Evolutionary conservation across 2,113 vertebrate genomes (phyloP).

Genomic region (Puntigrus tetrazona): DNA sequence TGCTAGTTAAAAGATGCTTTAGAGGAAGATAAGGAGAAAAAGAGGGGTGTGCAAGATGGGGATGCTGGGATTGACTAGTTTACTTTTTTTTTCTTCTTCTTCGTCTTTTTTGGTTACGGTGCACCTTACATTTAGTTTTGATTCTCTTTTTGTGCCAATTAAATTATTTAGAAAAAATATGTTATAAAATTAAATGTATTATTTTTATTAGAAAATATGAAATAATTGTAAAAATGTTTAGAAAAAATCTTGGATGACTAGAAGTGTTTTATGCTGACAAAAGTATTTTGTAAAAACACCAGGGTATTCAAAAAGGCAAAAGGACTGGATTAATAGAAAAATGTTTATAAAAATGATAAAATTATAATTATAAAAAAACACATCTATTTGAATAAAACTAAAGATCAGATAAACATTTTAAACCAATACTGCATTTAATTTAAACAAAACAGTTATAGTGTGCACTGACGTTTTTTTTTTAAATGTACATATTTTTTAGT

Average conservation of each 20-base stretch:
- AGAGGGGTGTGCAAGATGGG: neutral
- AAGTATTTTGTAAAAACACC: neutral
- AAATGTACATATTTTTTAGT: neutral
- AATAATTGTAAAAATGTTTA: neutral
- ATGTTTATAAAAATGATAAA: neutral
- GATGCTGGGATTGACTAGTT: neutral
- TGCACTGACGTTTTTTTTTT: neutral
- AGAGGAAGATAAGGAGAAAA: neutral
- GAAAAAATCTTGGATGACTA: neutral
- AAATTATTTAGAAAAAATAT: neutral
- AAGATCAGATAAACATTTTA: neutral
- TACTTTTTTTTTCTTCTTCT: neutral
- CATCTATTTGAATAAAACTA: neutral
- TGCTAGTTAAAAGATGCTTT: slow-evolving; percentile 34
- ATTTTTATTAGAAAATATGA: no score
- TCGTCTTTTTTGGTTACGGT: neutral
- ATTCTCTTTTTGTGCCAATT: neutral
- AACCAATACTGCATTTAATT: neutral
- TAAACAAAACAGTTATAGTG: neutral
- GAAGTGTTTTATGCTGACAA: neutral
- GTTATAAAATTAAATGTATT: neutral
- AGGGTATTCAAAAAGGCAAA: neutral
- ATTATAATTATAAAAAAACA: neutral
- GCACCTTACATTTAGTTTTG: neutral
- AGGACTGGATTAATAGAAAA: neutral